Conservation (phyloP, 2,113 vertebrate genomes). For the Grantiella picta region DNA sequence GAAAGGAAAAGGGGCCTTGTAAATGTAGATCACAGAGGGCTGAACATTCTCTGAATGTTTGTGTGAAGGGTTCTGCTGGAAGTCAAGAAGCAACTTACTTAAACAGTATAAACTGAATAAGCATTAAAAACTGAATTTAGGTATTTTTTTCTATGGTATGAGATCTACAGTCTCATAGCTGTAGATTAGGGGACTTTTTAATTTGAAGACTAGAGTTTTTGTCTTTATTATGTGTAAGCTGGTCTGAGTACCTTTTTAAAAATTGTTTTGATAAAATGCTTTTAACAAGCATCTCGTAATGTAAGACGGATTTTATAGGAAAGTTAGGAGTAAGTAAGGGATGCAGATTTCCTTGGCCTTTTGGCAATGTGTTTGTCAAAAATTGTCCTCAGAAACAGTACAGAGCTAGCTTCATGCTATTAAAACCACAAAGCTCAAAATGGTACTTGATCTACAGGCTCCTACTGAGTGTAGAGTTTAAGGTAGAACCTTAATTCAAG, state of each 20-base stretch:
- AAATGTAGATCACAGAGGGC: neutral
- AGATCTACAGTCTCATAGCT: neutral
- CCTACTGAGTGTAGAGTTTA: neutral
- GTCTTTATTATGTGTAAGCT: neutral
- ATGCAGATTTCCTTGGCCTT: neutral
- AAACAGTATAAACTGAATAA: neutral
- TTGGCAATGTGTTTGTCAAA: neutral
- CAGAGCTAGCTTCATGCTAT: neutral
- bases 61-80: neutral
- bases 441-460: neutral
- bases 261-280: neutral
- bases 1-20: accelerated
- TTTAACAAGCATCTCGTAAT: neutral
- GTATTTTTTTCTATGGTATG: neutral
- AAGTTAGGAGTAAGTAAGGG: neutral
- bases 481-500: neutral
- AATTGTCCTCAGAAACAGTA: neutral
- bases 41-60: neutral
- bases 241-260: neutral
- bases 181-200: neutral
- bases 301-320: neutral
- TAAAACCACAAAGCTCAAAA: neutral
- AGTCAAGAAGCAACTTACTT: neutral
- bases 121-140: neutral
- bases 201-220: neutral